Conservation (phyloP, 64 coral and sea anemone species). For the Trachythela sp. region DNA sequence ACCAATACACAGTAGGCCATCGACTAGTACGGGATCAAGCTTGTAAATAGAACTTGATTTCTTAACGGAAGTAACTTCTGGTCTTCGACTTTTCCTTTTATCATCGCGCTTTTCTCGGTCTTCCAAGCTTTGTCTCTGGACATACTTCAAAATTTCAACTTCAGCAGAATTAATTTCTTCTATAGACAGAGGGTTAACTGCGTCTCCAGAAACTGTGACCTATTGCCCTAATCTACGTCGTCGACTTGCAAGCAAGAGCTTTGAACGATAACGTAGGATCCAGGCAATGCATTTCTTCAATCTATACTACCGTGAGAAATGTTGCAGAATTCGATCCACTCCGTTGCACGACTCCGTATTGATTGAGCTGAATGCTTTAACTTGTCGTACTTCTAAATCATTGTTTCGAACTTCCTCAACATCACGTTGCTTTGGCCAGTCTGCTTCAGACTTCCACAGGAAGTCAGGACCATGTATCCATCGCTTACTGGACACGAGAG, state of each 20-base stretch:
- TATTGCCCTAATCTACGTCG: neutral
- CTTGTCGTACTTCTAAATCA: neutral
- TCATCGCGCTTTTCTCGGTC: neutral
- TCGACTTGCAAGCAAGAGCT: neutral
- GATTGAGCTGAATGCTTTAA: neutral
- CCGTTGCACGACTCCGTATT: neutral
- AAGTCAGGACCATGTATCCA: neutral
- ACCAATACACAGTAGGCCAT: slow-evolving; percentile 41
- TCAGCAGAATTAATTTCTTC: slow-evolving; percentile 28
- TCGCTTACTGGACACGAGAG: neutral
- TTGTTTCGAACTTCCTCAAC: neutral
- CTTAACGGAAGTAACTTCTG: slow-evolving; percentile 28
- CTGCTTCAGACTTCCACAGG: neutral
- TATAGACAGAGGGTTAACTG: neutral
- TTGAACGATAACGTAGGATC: neutral
- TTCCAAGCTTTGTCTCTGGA: neutral
- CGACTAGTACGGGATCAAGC: slow-evolving; percentile 28
- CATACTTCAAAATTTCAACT: neutral
- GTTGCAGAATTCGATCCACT: neutral
- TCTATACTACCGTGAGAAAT: neutral
- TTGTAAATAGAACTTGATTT: slow-evolving; percentile 42
- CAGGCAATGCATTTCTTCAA: slow-evolving; percentile 6
- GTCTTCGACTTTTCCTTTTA: slow-evolving; percentile 7
- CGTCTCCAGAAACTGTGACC: too few species aligned
- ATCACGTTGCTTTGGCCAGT: neutral